Base-by-base conservation (phyloP, 2,888 invertebrate genomes). In the Drosophila buzzatii region DNA sequence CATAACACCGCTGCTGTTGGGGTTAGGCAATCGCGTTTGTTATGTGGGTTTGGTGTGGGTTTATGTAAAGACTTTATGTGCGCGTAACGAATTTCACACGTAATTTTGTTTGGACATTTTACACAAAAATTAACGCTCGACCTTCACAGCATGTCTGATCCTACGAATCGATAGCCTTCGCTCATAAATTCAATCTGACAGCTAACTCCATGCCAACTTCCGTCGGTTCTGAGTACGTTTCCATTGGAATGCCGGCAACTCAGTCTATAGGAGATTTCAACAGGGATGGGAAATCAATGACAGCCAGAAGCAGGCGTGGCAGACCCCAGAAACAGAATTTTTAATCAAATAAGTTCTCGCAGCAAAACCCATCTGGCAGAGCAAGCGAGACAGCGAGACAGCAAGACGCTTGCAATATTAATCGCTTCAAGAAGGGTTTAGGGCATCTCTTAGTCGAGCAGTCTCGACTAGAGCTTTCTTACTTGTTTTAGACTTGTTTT, bases 101-200 rank as follows among this genome's bases (percentile, higher is more conserved):
- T 65, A 84, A 75, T 87, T 81, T 86, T 76, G 60, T 47, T 75
- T 55, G 66, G 61, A 89, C 89, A 85, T 85, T 73, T 81, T 86
- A 84, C 85, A 89, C 51, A 85, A 70, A 83, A 83, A 67, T 78
- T 57, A 64, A 80, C 70, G 68, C 67, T 70, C 51, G 70, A 87
- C 83, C 82, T 70, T 70, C 70, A 83, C 85, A 82, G 70, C 56
- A 60, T 67, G 52, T 66, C 45, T 82, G 23, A 71, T 45, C 42
- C 56, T 31, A 27, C 9, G 16, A 33, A 31, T 68, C n/a, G 33
- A 27, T 9, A 33, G 2, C 8, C 33, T 10, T 7, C 23, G 14
- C 10, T 3, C 18, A 33, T 5, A 3, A 2, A 10, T 41, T 35
- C 31, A 8, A 18, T 0, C 9, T 41, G 57, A 56, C 61, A 52